phyloP scores from a whole-genome alignment of 2,797 vertebrate species.

The Micropoecilia bifurca region DNA sequence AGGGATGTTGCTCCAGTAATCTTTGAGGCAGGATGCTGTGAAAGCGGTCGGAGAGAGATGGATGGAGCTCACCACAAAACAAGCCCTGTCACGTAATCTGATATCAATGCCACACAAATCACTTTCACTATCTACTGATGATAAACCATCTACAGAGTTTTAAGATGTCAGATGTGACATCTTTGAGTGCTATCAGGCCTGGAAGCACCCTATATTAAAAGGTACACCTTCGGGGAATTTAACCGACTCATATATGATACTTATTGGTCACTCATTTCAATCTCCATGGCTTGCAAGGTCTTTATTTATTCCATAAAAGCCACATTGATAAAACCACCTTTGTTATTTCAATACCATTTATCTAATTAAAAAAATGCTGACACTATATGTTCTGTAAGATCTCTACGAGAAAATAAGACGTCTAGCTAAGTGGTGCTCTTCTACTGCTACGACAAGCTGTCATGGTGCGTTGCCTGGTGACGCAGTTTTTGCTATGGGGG shows the following conservation, averaged over 20 bases:
- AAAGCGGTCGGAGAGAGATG: conserved; percentile 49
- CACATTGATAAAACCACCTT: conserved; percentile 52
- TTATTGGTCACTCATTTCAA: conserved; percentile 51
- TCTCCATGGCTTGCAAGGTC: conserved; percentile 50
- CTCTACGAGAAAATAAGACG: neutral
- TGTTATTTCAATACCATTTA: conserved; percentile 47
- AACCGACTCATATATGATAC: conserved; percentile 41
- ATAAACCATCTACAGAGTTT: conserved; percentile 29
- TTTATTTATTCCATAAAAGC: conserved; percentile 59
- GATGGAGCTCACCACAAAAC: conserved; percentile 42
- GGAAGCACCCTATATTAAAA: conserved; percentile 36
- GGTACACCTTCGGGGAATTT: conserved; percentile 31
- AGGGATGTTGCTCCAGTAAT: conserved; percentile 69
- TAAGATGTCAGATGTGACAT: conserved; percentile 25
- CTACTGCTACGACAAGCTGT: conserved; percentile 62
- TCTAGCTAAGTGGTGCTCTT: neutral
- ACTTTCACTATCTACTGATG: conserved; percentile 32
- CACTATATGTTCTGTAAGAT: conserved; percentile 12
- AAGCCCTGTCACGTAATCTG: conserved; percentile 34
- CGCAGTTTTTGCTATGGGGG: conserved; percentile 49
- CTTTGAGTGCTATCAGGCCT: conserved; percentile 21
- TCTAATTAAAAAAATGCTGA: conserved; percentile 38
- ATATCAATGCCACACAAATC: conserved; percentile 63
- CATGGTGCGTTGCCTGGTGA: conserved; percentile 83
- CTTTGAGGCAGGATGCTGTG: conserved; percentile 66